Evolutionary conservation across 2,888 invertebrate genomes (phyloP).

Genomic region (Platerodrilus igneus): DNA sequence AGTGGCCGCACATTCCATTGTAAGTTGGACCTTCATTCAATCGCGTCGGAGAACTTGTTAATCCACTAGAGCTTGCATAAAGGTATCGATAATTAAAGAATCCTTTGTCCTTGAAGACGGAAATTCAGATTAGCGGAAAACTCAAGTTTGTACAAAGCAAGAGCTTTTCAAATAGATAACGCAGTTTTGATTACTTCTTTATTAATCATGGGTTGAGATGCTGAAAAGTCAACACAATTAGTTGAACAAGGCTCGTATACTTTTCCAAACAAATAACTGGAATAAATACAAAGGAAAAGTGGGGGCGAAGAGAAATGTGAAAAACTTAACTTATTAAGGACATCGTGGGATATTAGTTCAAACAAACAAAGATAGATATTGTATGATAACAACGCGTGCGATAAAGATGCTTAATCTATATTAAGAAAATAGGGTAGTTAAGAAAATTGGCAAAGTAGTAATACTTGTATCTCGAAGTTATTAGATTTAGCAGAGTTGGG

Average conservation of each 20-base stretch:
- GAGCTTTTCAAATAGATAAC: too few species aligned
- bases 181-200: too few species aligned
- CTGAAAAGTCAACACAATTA: constrained; percentile 31
- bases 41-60: too few species aligned
- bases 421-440: constrained; percentile 46
- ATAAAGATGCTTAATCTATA: constrained; percentile 36
- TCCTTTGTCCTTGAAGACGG: constrained; percentile 10
- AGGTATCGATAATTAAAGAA: too few species aligned
- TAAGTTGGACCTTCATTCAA: constrained; percentile 33
- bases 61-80: too few species aligned
- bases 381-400: constrained; percentile 11
- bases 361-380: constrained; percentile 30
- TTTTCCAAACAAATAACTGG: constrained; percentile 36
- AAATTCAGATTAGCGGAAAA: constrained; percentile 21
- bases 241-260: constrained; percentile 40
- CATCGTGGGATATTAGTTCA: constrained; percentile 41
- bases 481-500: constrained; percentile 39
- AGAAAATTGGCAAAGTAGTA: constrained; percentile 45
- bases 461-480: constrained; percentile 42
- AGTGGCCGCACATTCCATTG: constrained; percentile 32
- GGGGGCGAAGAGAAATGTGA: constrained; percentile 40
- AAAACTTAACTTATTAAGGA: constrained; percentile 47
- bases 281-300: constrained; percentile 32
- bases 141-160: constrained; percentile 20
- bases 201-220: constrained; percentile 3